Conservation (phyloP, 1,140 invertebrate species). For the Littorina saxatilis region DNA sequence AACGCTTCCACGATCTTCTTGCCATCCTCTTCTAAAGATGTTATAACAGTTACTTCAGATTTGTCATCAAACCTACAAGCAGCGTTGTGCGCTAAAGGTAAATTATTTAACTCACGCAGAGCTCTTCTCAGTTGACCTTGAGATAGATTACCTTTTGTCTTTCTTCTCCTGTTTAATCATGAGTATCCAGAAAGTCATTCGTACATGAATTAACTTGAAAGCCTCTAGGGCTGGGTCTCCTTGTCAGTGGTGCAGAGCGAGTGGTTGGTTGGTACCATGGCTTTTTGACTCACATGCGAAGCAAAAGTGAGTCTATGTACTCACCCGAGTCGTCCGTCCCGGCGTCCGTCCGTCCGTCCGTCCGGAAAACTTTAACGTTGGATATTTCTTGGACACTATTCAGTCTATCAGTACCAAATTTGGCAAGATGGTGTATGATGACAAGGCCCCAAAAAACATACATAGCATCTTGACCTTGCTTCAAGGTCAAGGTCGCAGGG, state of each 20-base stretch:
- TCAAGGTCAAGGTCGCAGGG: too few relatives aligned
- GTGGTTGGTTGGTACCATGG: constrained; percentile 7
- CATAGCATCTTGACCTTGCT: too few relatives aligned
- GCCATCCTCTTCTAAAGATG: background rate
- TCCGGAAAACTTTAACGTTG: too few relatives aligned
- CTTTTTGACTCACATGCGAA: too few relatives aligned
- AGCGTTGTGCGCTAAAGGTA: background rate
- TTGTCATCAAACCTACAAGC: constrained; percentile 13
- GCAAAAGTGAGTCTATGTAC: too few relatives aligned
- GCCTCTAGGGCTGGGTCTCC: background rate
- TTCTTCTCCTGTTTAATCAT: too few relatives aligned
- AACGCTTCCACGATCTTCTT: background rate
- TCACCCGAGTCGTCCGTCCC: too few relatives aligned
- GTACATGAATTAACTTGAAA: background rate
- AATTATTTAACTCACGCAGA: background rate
- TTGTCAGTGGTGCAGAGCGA: background rate
- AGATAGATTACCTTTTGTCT: background rate
- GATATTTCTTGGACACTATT: too few relatives aligned
- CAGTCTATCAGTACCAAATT: too few relatives aligned
- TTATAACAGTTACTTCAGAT: background rate
- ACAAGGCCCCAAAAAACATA: too few relatives aligned
- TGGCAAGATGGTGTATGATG: too few relatives aligned
- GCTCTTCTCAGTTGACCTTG: background rate
- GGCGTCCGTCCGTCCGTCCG: too few relatives aligned
- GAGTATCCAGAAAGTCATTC: background rate